Evolutionary conservation across 2,888 invertebrate species (phyloP).

Genomic region (Tubulanus polymorphus): DNA sequence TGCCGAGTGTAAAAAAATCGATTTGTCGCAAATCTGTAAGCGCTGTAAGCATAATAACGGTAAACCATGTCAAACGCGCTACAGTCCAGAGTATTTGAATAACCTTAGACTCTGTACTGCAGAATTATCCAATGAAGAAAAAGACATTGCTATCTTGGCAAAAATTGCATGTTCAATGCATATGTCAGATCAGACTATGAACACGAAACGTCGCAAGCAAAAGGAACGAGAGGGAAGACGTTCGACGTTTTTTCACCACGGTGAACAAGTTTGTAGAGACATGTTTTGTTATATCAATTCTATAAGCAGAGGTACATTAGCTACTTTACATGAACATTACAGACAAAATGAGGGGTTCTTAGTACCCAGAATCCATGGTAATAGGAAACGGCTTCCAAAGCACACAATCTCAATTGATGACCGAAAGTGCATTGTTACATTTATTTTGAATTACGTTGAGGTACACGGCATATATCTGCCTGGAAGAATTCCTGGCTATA

Average conservation of each 20-base stretch:
- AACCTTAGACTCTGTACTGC: not conserved
- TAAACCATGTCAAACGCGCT: not conserved
- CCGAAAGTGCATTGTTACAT: slow-evolving; percentile 8
- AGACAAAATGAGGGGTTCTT: not conserved
- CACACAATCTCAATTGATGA: slow-evolving; percentile 6
- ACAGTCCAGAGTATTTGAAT: not conserved
- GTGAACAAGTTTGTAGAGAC: not conserved
- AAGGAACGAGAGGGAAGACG: not conserved
- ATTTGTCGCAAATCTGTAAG: too few relatives aligned
- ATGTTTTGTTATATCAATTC: not conserved
- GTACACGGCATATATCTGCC: slow-evolving; percentile 14
- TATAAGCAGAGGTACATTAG: not conserved
- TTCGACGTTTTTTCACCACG: not conserved
- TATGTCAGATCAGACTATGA: not conserved
- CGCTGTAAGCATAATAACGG: not conserved
- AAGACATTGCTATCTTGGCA: not conserved
- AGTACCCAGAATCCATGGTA: not conserved
- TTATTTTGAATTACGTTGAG: slow-evolving; percentile 13
- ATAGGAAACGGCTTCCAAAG: not conserved
- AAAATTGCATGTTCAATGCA: not conserved
- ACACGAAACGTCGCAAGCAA: not conserved
- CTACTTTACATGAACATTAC: not conserved
- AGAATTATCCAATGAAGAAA: not conserved
- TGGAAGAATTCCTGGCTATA: slow-evolving; percentile 13
- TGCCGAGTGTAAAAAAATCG: too few relatives aligned